Evolutionary conservation across 2,113 vertebrate species (phyloP).

Genomic region (Thunnus maccoyii): DNA sequence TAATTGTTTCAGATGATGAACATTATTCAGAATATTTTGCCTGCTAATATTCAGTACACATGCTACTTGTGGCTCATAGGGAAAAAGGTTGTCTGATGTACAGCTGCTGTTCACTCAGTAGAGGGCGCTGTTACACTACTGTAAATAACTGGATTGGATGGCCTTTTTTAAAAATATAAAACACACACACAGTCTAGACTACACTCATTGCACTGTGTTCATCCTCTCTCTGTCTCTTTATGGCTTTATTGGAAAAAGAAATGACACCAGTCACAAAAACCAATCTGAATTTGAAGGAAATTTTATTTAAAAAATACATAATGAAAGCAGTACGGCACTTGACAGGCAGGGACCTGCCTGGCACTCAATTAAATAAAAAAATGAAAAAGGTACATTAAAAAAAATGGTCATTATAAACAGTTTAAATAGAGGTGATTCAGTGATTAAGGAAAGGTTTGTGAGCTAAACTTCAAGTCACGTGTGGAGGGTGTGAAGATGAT

Average conservation of each 20-base stretch:
- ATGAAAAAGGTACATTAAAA: conserved; percentile 5
- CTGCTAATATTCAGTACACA: no score
- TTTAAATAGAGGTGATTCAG: conserved; percentile 18
- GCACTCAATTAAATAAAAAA: conserved; percentile 3
- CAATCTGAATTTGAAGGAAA: neutral
- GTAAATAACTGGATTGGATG: no score
- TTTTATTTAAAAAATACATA: conserved; percentile 45
- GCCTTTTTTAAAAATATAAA: no score
- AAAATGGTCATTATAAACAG: conserved; percentile 1
- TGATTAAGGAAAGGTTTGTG: neutral
- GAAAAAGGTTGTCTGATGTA: neutral
- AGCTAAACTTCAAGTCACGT: conserved; percentile 43
- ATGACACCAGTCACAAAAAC: neutral
- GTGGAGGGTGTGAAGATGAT: neutral
- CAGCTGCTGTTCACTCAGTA: neutral
- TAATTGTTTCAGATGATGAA: no score
- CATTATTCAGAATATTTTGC: no score
- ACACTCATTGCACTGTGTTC: neutral
- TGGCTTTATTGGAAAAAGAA: no score
- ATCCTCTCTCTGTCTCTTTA: no score
- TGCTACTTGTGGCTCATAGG: no score
- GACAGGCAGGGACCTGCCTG: conserved; percentile 1
- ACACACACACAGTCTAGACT: neutral
- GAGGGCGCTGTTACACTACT: neutral
- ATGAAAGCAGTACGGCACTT: neutral